Conservation (phyloP, 2,113 vertebrate species). For the Bambusicola thoracicus region DNA sequence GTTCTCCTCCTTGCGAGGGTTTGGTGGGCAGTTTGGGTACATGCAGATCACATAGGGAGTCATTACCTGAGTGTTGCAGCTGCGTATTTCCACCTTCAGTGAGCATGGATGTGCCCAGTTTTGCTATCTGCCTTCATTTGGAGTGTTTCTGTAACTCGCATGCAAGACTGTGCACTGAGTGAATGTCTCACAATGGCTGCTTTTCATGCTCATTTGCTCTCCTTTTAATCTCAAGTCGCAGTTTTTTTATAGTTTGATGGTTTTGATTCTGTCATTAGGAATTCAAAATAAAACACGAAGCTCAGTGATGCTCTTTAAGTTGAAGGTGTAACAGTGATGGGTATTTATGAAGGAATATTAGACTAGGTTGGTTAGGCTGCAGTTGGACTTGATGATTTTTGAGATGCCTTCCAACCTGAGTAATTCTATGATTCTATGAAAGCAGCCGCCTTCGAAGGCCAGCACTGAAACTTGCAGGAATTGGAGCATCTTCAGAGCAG, state of each 20-base stretch:
- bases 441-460: not conserved
- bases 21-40: not conserved
- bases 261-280: not conserved
- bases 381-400: too few relatives aligned
- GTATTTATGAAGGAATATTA: too few relatives aligned
- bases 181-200: not conserved
- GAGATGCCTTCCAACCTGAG: too few relatives aligned
- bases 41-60: not conserved
- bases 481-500: not conserved
- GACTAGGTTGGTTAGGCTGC: too few relatives aligned
- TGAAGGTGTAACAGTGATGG: not conserved
- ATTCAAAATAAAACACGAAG: not conserved
- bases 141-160: fast-evolving
- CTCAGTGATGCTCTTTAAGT: not conserved
- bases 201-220: not conserved
- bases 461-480: not conserved
- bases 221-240: not conserved
- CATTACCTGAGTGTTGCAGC: not conserved
- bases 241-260: not conserved
- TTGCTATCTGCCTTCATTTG: not conserved
- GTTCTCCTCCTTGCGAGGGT: fast-evolving
- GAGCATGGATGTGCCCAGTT: fast-evolving
- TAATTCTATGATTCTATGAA: too few relatives aligned
- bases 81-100: not conserved
- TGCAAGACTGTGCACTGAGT: not conserved